phyloP scores from a whole-genome alignment of 2,797 vertebrate species.

The Leptatherina wallacei region DNA sequence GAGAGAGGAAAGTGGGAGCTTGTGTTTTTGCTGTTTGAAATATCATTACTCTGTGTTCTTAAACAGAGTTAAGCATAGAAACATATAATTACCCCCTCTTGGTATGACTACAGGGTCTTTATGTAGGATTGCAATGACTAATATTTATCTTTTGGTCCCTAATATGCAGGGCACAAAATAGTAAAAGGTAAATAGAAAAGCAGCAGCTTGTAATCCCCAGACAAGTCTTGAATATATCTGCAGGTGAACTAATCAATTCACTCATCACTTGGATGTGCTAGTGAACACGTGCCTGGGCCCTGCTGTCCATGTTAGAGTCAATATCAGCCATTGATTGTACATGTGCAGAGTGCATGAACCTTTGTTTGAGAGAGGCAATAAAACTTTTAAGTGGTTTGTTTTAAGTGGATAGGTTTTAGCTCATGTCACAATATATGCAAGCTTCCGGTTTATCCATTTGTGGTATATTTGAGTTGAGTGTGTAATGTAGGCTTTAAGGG shows the following conservation, averaged over 20 bases:
- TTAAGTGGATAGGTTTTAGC: conserved; percentile 15
- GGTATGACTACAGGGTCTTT: conserved; percentile 5
- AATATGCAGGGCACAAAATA: neutral
- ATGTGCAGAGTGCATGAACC: conserved; percentile 51
- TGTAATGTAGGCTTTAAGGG: conserved; percentile 9
- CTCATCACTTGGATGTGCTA: conserved; percentile 38
- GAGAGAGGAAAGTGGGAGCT: neutral
- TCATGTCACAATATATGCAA: conserved; percentile 2
- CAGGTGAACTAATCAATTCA: conserved; percentile 49
- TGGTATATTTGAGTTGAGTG: conserved; percentile 17
- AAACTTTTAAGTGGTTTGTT: conserved; percentile 37
- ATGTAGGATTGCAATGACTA: conserved; percentile 3
- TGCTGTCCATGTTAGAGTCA: conserved; percentile 45
- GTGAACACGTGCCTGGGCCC: conserved; percentile 29
- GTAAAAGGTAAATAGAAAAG: neutral
- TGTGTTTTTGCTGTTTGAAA: conserved; percentile 4
- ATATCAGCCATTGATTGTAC: conserved; percentile 66
- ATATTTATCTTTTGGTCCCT: neutral
- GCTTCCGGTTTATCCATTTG: conserved; percentile 2
- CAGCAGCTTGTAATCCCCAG: conserved; percentile 8
- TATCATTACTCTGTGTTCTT: conserved; percentile 15
- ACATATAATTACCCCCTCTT: neutral
- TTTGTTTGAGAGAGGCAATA: conserved; percentile 49
- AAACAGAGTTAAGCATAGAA: neutral
- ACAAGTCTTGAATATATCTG: conserved; percentile 27